Evolutionary conservation across 1,140 invertebrate genomes (phyloP).

Genomic region (Whitmania pigra): DNA sequence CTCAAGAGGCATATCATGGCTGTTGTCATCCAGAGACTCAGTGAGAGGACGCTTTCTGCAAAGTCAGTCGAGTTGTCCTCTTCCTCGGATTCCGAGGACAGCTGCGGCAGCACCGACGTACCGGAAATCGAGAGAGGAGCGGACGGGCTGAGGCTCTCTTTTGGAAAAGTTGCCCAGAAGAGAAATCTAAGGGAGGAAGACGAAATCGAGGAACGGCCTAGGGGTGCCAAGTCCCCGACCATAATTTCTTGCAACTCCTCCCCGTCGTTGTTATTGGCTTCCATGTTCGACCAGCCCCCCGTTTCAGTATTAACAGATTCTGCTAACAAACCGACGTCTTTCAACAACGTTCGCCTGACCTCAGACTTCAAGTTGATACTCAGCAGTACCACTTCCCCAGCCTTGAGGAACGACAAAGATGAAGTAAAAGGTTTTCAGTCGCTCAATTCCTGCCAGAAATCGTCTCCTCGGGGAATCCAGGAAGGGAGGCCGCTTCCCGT

Average conservation of each 20-base stretch:
- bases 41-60: neutral
- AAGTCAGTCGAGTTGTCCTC: neutral
- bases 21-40: neutral
- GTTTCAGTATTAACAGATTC: neutral
- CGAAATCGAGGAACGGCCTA: neutral
- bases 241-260: neutral
- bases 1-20: no score
- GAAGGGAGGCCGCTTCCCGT: neutral
- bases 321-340: neutral
- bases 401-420: neutral
- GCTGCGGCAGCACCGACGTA: neutral
- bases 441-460: neutral
- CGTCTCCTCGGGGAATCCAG: neutral
- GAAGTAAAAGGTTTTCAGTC: neutral
- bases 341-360: neutral
- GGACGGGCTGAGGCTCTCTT: neutral
- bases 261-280: neutral
- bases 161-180: neutral
- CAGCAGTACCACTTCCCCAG: neutral
- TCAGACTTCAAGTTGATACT: neutral
- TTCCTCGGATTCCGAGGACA: neutral
- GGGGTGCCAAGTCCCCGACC: no score
- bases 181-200: conserved; percentile 5
- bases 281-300: neutral
- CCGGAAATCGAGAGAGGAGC: neutral